phyloP scores from a whole-genome alignment of 2,888 invertebrate genomes.

The Argyresthia goedartella region DNA sequence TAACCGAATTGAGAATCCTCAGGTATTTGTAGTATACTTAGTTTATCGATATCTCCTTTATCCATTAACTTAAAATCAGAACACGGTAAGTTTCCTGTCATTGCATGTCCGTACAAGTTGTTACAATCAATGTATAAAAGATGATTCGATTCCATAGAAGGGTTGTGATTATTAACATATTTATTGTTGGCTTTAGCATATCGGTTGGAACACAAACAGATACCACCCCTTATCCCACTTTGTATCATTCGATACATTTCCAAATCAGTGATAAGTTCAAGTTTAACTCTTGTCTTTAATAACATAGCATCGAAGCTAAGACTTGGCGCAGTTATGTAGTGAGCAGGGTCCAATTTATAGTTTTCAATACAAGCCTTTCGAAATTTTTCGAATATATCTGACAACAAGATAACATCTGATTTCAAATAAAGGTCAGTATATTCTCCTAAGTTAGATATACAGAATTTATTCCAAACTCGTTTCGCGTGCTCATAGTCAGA shows the following conservation, averaged over 20 bases:
- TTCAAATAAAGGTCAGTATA: slow-evolving; percentile 19
- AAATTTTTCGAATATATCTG: neutral
- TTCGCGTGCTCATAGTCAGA: slow-evolving; percentile 10
- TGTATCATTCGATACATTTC: slow-evolving; percentile 11
- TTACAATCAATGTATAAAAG: slow-evolving; percentile 1
- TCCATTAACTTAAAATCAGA: neutral
- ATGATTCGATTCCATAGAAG: neutral
- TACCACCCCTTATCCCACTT: slow-evolving; percentile 1
- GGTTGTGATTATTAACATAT: neutral
- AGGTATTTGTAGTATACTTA: neutral
- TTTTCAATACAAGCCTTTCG: neutral
- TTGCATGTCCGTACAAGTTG: slow-evolving; percentile 17
- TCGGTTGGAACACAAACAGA: neutral
- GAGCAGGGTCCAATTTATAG: neutral
- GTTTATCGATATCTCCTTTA: neutral
- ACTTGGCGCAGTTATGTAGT: neutral
- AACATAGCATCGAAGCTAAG: neutral
- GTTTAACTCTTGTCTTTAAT: slow-evolving; percentile 4
- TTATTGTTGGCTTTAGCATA: slow-evolving; percentile 4
- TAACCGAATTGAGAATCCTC: slow-evolving; percentile 4
- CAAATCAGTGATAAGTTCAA: slow-evolving; percentile 16
- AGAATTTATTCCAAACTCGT: slow-evolving; percentile 15
- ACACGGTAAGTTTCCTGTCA: neutral
- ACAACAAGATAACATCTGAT: slow-evolving; percentile 12
- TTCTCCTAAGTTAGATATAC: slow-evolving; percentile 13